Evolutionary conservation across 2,888 invertebrate species (phyloP).

Genomic region (Plagodis pulveraria): DNA sequence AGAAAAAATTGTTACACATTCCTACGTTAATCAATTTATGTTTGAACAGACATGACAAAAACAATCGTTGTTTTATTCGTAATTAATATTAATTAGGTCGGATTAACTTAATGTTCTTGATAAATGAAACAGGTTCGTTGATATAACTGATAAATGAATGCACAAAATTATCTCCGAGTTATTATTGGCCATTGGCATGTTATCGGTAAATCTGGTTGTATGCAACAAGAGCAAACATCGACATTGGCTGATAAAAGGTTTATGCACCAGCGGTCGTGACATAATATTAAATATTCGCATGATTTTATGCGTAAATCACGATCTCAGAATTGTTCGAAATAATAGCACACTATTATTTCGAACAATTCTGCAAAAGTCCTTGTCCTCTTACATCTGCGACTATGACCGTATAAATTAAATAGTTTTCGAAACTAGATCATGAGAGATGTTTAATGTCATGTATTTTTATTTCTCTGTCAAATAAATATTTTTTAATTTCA

Average conservation of each 20-base stretch:
- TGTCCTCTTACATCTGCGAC: background rate
- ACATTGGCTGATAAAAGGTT: slow-evolving; percentile 53
- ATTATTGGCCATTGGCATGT: slow-evolving; percentile 15
- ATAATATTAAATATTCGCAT: slow-evolving; percentile 34
- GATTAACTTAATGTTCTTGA: slow-evolving; percentile 19
- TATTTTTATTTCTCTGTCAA: no score
- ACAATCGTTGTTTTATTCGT: background rate
- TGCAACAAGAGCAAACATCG: slow-evolving; percentile 38
- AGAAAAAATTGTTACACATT: background rate
- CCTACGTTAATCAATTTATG: background rate
- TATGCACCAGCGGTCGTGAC: slow-evolving; percentile 41
- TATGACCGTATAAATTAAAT: no score
- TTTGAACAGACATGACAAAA: background rate
- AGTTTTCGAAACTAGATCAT: no score
- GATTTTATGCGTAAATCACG: slow-evolving; percentile 17
- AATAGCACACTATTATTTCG: slow-evolving; percentile 17
- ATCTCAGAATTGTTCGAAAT: no score
- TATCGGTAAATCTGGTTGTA: slow-evolving; percentile 30
- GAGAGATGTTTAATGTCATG: no score
- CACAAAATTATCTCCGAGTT: slow-evolving; percentile 16
- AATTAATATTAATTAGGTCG: slow-evolving; percentile 15
- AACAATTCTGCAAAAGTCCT: slow-evolving; percentile 7
- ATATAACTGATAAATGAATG: slow-evolving; percentile 20
- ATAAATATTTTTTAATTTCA: no score
- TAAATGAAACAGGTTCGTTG: slow-evolving; percentile 18